Conservation (phyloP, 1,140 invertebrate genomes). For the Drosophila nigromelanica region DNA sequence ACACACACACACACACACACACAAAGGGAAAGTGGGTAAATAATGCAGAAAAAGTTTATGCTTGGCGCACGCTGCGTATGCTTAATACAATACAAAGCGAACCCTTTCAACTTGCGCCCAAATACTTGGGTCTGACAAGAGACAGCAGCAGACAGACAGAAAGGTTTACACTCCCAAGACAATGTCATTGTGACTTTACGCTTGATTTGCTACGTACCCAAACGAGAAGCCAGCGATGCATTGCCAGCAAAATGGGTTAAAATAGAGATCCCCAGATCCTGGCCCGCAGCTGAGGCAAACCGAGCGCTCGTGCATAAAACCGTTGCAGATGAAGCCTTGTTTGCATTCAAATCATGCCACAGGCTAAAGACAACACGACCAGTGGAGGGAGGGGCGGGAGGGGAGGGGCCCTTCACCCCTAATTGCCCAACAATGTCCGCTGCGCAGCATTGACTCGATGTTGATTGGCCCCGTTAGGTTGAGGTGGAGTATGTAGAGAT, state of each 20-base stretch:
- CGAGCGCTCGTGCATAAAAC: constrained; percentile 69
- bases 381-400: constrained; percentile 3
- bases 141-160: constrained; percentile 17
- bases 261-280: constrained; percentile 1
- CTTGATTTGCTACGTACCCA: constrained; percentile 62
- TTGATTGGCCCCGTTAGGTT: constrained; percentile 31
- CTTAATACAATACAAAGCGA: constrained; percentile 23
- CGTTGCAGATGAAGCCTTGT: constrained; percentile 60
- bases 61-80: constrained; percentile 45
- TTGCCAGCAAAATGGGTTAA: constrained; percentile 44
- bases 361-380: constrained; percentile 32
- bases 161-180: constrained; percentile 14
- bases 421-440: constrained; percentile 43
- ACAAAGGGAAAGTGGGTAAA: constrained; percentile 38
- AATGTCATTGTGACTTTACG: constrained; percentile 65
- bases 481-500: not conserved
- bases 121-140: constrained; percentile 3
- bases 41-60: constrained; percentile 43
- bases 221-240: constrained; percentile 67
- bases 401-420: constrained; percentile 6
- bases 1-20: not conserved
- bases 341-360: constrained; percentile 64
- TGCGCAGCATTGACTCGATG: no score
- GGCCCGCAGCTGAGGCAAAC: not conserved
- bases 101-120: constrained; percentile 16